phyloP scores from a whole-genome alignment of 2,888 invertebrate species.

The Psylliodes chrysocephalus region DNA sequence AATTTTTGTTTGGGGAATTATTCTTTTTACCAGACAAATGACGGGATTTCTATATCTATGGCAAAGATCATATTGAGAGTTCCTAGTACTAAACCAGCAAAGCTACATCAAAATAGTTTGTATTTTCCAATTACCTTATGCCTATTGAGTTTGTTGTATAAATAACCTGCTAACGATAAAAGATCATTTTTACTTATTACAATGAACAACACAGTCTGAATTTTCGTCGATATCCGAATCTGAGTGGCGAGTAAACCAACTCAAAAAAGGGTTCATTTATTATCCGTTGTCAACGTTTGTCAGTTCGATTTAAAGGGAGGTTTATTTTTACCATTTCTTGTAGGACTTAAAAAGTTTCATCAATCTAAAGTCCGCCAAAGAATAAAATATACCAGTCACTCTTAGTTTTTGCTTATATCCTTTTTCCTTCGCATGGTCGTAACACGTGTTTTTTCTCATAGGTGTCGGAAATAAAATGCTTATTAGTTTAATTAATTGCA shows the following conservation, averaged over 20 bases:
- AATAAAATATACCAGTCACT: conserved; percentile 61
- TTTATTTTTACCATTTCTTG: conserved; percentile 61
- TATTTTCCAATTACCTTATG: no score
- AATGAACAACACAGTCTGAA: neutral
- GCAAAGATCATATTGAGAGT: no score
- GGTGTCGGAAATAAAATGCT: no score
- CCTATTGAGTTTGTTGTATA: no score
- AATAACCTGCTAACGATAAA: no score
- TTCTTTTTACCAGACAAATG: no score
- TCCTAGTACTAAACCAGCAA: no score
- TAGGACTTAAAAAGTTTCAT: conserved; percentile 58
- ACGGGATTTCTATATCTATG: no score
- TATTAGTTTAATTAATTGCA: no score
- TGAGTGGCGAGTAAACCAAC: conserved; percentile 3
- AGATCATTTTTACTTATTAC: conserved; percentile 8
- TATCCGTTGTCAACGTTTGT: conserved; percentile 57
- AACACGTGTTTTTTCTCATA: neutral
- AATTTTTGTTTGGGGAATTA: no score
- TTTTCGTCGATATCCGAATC: conserved; percentile 5
- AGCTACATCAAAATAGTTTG: no score
- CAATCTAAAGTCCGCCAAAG: conserved; percentile 55
- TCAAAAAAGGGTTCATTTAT: conserved; percentile 52
- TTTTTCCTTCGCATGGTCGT: conserved; percentile 11
- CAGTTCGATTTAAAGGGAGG: conserved; percentile 56
- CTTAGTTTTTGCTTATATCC: conserved; percentile 56